Percentiles rank a stretch among this genome's conserved stretches.
phyloP scores from a whole-genome alignment of 2,888 invertebrate species.

The Agelastica alni region DNA sequence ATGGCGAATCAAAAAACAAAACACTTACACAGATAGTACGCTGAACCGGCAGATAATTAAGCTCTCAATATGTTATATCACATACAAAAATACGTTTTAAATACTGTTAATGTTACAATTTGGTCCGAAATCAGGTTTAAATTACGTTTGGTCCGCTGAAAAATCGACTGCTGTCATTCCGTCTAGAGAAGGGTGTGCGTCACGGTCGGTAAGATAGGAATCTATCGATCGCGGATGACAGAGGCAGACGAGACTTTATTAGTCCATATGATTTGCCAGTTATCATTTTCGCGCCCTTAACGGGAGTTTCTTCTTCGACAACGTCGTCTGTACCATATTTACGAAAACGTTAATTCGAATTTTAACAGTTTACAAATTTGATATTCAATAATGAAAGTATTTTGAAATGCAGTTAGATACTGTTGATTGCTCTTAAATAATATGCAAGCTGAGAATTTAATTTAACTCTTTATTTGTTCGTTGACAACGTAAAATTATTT shows the following conservation, averaged over 20 bases:
- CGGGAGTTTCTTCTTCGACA: too few species aligned
- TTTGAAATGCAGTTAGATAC: too few species aligned
- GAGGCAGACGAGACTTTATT: neutral
- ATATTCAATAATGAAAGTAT: neutral
- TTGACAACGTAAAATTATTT: too few species aligned
- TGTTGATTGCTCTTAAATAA: too few species aligned
- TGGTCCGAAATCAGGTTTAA: slow-evolving; percentile 52
- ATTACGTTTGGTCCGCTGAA: slow-evolving; percentile 56
- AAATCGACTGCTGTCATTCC: slow-evolving; percentile 51
- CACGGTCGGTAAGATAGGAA: slow-evolving; percentile 47
- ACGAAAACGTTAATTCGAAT: too few species aligned
- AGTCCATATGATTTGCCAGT: neutral
- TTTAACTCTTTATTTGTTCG: too few species aligned
- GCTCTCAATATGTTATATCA: slow-evolving; percentile 45
- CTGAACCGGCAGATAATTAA: slow-evolving; percentile 48
- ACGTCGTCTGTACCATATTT: too few species aligned
- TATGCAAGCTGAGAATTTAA: too few species aligned
- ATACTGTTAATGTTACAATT: slow-evolving; percentile 51
- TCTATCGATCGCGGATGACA: slow-evolving; percentile 35
- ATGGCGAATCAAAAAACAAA: slow-evolving; percentile 53
- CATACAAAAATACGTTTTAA: slow-evolving; percentile 54
- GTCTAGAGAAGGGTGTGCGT: slow-evolving; percentile 51
- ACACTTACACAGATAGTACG: slow-evolving; percentile 46
- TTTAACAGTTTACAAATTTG: neutral
- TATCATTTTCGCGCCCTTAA: neutral